Evolutionary conservation across 1,140 invertebrate species (phyloP).

Genomic region (Dendrolimus kikuchii): DNA sequence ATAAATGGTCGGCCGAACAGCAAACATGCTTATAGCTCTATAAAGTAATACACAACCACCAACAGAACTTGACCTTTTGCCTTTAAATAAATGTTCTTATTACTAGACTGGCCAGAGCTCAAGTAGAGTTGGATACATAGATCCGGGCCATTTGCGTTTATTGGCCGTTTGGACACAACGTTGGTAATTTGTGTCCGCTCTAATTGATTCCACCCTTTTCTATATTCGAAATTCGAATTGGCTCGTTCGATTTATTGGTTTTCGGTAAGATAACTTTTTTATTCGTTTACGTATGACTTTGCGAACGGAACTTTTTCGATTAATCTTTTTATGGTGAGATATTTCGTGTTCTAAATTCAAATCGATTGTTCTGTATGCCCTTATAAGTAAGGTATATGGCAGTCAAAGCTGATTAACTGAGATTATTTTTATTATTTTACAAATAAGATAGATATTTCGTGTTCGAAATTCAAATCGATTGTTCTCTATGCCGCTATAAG

Average conservation of each 20-base stretch:
- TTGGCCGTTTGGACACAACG: slow-evolving; percentile 49
- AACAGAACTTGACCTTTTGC: slow-evolving; percentile 20
- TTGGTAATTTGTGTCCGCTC: slow-evolving; percentile 39
- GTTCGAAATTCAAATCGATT: too few species aligned
- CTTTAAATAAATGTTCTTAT: not conserved
- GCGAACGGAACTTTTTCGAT: too few species aligned
- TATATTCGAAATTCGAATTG: slow-evolving; percentile 29
- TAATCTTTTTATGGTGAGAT: too few species aligned
- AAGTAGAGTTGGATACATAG: slow-evolving; percentile 37
- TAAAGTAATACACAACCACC: slow-evolving; percentile 36
- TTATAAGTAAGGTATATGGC: too few species aligned
- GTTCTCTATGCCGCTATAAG: too few species aligned
- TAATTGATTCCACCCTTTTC: slow-evolving; percentile 48
- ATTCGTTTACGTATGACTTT: too few species aligned
- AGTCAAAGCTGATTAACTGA: too few species aligned
- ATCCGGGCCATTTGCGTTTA: slow-evolving; percentile 55
- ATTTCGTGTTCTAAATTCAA: too few species aligned
- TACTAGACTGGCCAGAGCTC: slow-evolving; percentile 23
- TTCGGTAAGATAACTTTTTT: not conserved
- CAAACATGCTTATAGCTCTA: slow-evolving; percentile 56
- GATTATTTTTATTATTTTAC: too few species aligned
- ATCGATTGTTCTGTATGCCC: too few species aligned
- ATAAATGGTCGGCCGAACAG: slow-evolving; percentile 43
- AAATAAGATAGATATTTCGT: too few species aligned
- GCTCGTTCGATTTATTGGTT: slow-evolving; percentile 20